These are phyloP conservation scores for Numenius arquata DNA, from an alignment of 2,113 vertebrate species.

Conservation along the genomic window DNA sequence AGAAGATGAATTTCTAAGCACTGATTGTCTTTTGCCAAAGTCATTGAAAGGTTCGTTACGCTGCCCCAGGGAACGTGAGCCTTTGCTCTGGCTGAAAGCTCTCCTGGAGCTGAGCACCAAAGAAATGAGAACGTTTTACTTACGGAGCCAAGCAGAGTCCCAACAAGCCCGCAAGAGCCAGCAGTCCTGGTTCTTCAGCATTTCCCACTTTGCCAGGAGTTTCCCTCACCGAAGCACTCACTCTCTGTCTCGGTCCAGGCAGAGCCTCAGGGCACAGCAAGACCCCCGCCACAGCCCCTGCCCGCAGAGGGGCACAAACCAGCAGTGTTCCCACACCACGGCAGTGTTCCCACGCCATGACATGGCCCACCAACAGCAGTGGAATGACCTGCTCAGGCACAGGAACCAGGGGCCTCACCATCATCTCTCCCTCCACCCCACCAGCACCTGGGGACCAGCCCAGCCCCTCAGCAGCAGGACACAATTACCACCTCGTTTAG, in stretches of 20 bases:
- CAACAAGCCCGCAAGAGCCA: fast-evolving
- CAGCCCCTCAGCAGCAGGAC: neutral
- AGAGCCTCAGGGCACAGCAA: neutral
- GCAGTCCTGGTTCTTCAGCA: neutral
- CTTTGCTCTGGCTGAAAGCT: neutral
- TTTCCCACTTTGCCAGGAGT: neutral
- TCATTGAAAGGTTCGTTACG: neutral
- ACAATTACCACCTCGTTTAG: neutral
- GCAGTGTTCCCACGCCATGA: neutral
- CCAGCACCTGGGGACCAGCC: neutral
- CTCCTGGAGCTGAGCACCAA: neutral
- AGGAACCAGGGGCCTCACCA: neutral
- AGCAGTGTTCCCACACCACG: neutral
- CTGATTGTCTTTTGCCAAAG: neutral
- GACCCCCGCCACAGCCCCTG: fast-evolving
- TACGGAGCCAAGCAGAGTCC: neutral
- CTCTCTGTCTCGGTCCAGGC: neutral
- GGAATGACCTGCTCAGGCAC: fast-evolving
- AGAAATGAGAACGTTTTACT: neutral
- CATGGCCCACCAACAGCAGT: neutral
- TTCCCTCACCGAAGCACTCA: fast-evolving
- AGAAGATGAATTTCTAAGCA: neutral
- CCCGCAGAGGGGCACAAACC: too few species aligned
- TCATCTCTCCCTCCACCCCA: neutral
- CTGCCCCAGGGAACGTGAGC: neutral